phyloP scores from a whole-genome alignment of 2,113 vertebrate genomes.

The Calyptommatus sinebrachiatus region DNA sequence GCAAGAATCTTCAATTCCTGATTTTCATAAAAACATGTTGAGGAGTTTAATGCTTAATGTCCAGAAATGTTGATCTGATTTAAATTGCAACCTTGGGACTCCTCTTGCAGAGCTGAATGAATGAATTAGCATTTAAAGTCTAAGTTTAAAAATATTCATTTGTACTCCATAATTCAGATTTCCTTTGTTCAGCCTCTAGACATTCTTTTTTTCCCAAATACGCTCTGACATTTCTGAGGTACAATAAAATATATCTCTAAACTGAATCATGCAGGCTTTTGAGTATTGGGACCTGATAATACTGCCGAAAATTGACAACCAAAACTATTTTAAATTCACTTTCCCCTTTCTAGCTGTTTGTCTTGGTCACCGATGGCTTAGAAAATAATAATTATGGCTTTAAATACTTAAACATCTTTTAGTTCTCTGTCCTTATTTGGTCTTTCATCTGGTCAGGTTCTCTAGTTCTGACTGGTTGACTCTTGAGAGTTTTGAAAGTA shows the following conservation, averaged over 20 bases:
- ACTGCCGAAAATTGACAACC: slow-evolving; percentile 51
- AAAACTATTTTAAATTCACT: slow-evolving; percentile 61
- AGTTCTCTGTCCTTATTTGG: no score
- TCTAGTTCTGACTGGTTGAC: no score
- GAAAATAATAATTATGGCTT: neutral
- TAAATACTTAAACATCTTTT: neutral
- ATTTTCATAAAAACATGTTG: slow-evolving; percentile 16
- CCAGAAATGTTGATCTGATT: slow-evolving; percentile 3
- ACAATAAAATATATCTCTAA: slow-evolving; percentile 28
- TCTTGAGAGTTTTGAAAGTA: no score
- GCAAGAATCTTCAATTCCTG: slow-evolving; percentile 26
- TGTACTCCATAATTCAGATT: slow-evolving; percentile 31
- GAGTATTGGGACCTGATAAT: slow-evolving; percentile 45
- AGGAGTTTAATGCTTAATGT: slow-evolving; percentile 26
- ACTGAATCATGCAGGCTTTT: slow-evolving; percentile 49
- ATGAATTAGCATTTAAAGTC: slow-evolving; percentile 38
- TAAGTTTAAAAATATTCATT: slow-evolving; percentile 34
- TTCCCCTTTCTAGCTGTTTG: slow-evolving; percentile 59
- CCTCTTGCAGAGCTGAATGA: slow-evolving; percentile 10
- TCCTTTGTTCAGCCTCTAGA: slow-evolving; percentile 39
- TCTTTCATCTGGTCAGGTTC: no score
- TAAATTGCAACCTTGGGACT: slow-evolving; percentile 26
- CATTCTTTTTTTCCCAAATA: slow-evolving; percentile 41
- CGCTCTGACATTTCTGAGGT: slow-evolving; percentile 45
- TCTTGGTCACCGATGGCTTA: slow-evolving; percentile 39